Conservation (phyloP, 2,888 invertebrate species). For the Leptopilina drosophilae region DNA sequence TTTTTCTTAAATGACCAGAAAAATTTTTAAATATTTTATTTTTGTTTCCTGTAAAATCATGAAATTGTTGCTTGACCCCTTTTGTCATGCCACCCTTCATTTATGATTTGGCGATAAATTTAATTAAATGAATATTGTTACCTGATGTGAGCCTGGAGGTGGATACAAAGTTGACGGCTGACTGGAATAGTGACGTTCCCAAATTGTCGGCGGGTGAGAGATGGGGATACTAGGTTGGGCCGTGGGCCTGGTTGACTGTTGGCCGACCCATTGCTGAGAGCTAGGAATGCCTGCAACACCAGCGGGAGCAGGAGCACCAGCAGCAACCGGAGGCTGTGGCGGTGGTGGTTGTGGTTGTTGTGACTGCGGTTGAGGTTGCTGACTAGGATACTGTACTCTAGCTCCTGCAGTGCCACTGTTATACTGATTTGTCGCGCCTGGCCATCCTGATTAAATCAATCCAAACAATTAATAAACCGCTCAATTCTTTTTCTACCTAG, state of each 20-base stretch:
- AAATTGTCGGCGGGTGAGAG: slow-evolving; percentile 70
- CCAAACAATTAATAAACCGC: background rate
- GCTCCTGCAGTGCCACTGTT: slow-evolving; percentile 70
- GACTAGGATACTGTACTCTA: slow-evolving; percentile 72
- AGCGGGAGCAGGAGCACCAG: slow-evolving; percentile 64
- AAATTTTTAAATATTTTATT: no score
- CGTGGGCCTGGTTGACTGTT: slow-evolving; percentile 67
- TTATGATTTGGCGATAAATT: no score
- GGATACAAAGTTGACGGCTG: slow-evolving; percentile 73
- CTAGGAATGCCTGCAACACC: slow-evolving; percentile 55
- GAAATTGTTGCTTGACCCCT: no score
- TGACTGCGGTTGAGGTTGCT: slow-evolving; percentile 64
- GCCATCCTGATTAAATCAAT: slow-evolving; percentile 79
- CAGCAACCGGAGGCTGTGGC: slow-evolving; percentile 59
- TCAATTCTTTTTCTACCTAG: no score
- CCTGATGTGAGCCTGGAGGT: slow-evolving; percentile 73
- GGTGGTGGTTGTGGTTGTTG: slow-evolving; percentile 63
- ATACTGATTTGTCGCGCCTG: slow-evolving; percentile 79
- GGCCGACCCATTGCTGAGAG: slow-evolving; percentile 70
- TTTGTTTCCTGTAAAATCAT: no score
- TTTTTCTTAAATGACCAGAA: no score
- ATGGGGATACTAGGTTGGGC: slow-evolving; percentile 70
- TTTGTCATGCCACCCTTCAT: no score
- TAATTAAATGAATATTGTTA: slow-evolving; percentile 41
- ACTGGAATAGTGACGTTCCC: slow-evolving; percentile 74